Evolutionary conservation across 2,888 invertebrate genomes (phyloP).

Genomic region (Acanthococcus lagerstroemiae): DNA sequence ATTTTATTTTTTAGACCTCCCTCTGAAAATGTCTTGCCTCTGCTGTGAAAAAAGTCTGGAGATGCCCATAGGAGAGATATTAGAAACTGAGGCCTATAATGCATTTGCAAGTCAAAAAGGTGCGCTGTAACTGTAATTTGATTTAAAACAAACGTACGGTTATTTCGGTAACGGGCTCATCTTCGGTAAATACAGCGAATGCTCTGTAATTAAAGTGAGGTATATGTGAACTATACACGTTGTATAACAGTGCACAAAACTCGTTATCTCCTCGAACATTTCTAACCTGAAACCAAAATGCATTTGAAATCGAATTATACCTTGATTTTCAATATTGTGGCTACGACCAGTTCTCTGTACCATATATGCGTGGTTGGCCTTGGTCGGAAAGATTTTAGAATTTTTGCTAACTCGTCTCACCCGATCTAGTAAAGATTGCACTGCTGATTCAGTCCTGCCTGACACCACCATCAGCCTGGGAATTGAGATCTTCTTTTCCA

Average conservation of each 20-base stretch:
- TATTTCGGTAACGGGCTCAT: conserved; percentile 9
- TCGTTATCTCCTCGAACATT: conserved; percentile 39
- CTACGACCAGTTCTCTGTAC: too few relatives aligned
- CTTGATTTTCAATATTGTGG: too few relatives aligned
- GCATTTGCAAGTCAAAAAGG: too few relatives aligned
- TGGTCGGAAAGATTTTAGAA: too few relatives aligned
- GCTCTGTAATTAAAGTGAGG: conserved; percentile 47
- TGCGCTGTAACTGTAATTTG: too few relatives aligned
- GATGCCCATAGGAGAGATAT: too few relatives aligned
- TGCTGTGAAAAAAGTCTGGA: too few relatives aligned
- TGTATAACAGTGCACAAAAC: conserved; percentile 42
- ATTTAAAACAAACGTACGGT: conserved; percentile 11
- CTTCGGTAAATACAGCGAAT: conserved; percentile 37
- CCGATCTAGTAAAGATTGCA: conserved; percentile 53
- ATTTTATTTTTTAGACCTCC: too few relatives aligned
- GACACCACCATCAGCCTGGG: conserved; percentile 66
- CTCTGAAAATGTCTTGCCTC: too few relatives aligned
- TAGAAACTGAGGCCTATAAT: too few relatives aligned
- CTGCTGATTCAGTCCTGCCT: conserved; percentile 75
- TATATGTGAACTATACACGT: conserved; percentile 41
- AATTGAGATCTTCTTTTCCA: conserved; percentile 47
- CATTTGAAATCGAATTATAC: background rate
- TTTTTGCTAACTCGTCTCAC: too few relatives aligned
- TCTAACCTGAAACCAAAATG: conserved; percentile 35
- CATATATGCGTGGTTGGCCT: too few relatives aligned